Base-by-base conservation (phyloP, 2,113 vertebrate species). In the Engystomops pustulosus region DNA sequence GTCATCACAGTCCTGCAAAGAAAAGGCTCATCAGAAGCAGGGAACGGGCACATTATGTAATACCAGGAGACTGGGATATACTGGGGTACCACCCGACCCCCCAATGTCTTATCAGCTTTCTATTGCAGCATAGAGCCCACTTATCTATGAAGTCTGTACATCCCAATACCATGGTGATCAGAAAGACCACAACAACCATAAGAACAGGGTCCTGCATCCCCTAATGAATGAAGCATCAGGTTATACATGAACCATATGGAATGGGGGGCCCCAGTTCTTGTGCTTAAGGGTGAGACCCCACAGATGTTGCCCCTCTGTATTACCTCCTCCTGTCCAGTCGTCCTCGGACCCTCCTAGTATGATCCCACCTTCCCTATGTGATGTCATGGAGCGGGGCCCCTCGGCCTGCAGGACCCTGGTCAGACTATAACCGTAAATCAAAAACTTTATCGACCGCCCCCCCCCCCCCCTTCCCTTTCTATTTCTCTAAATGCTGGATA, bases 1-100 rank as follows among this genome's bases (percentile, higher is more conserved):
- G 98, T 99, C 90, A 97, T 93, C 90, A 99, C 95, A 93, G 97
- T 94, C 95, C 98, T 99, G 86, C 84, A 91, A 88, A 84, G 87
- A 82, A 68, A 27, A 78, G 36, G 85, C 27, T 44, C 69, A 45
- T 23, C n/a, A 71, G 36, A 14, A n/a, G 25, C 4, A 32, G 12
- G 6, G n/a, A 38, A 3, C 7, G 2, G 9, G 65, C 10, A 8
- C 0, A 7, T 44, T n/a, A n/a, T n/a, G n/a, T n/a, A n/a, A n/a
- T n/a, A n/a, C n/a, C n/a, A n/a, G n/a, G n/a, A n/a, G 9, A 27
- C n/a, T 3, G 10, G 36, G 6, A 27, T 17, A 72, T 6, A 2
- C 7, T 3, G 36, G 38, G 67, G 67, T 4, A 71, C 36, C n/a
- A 14, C 15, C 2, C 27, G 30, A 12, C 27, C 27, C 60, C 30